A percentile compares a stretch with the other conserved stretches of the same genome.
These are phyloP conservation scores for Sebastes miniatus DNA, from an alignment of 2,797 vertebrate species.

Conservation along the genomic window DNA sequence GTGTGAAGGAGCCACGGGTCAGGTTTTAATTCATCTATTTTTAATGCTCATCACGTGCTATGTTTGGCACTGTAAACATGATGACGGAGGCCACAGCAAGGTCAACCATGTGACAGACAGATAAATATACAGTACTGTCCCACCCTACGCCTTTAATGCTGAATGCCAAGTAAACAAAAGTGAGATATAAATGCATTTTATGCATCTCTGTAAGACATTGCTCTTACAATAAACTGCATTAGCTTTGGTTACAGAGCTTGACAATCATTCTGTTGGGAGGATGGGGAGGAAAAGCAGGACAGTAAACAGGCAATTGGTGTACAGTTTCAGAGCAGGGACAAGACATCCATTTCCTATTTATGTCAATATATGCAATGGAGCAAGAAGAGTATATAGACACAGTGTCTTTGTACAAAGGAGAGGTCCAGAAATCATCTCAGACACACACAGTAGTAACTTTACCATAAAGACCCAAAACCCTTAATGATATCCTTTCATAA, in stretches of 20 bases:
- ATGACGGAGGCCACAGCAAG: background rate
- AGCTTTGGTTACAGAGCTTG: background rate
- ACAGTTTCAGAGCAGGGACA: background rate
- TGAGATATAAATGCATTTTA: background rate
- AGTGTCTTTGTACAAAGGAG: background rate
- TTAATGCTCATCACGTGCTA: conserved; percentile 17
- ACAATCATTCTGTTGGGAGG: background rate
- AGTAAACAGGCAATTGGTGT: background rate
- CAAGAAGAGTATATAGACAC: background rate
- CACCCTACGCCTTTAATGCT: background rate
- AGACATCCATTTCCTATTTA: background rate
- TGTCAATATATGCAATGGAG: background rate
- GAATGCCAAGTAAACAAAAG: background rate
- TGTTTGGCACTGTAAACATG: conserved; percentile 1
- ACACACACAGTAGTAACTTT: background rate
- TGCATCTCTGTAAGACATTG: background rate
- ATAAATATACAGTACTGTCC: background rate
- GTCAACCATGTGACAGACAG: conserved; percentile 6
- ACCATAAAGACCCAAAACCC: background rate
- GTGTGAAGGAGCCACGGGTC: background rate
- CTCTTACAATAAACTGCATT: background rate
- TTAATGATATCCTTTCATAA: background rate
- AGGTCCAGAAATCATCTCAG: background rate
- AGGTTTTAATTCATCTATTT: conserved; percentile 43
- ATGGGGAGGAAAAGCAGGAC: background rate